A percentile compares a stretch with the other conserved stretches of the same genome.
phyloP scores from a whole-genome alignment of 2,888 invertebrate genomes.

The Drosophila melanosoma region DNA sequence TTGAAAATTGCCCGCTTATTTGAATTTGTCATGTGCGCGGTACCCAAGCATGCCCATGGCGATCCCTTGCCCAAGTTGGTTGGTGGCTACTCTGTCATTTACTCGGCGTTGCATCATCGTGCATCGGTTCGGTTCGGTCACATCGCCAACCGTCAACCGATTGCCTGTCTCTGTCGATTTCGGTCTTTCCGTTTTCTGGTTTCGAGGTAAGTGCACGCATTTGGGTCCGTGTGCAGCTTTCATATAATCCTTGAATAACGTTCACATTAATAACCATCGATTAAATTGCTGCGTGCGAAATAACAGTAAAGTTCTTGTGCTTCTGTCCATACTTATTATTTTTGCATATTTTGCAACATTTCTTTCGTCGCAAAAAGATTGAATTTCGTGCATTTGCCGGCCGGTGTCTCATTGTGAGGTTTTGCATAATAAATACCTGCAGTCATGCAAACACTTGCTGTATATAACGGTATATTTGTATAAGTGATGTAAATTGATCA shows the following conservation, averaged over 20 bases:
- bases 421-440: constrained; percentile 65
- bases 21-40: constrained; percentile 10
- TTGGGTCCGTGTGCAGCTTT: constrained; percentile 63
- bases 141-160: constrained; percentile 54
- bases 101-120: constrained; percentile 60
- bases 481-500: constrained; percentile 8
- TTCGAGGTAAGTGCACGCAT: constrained; percentile 84
- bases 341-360: constrained; percentile 14
- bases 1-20: constrained; percentile 50
- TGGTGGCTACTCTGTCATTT: constrained; percentile 55
- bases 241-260: constrained; percentile 73
- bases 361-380: constrained; percentile 1
- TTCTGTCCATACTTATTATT: constrained; percentile 18
- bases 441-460: neutral
- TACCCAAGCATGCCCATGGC: constrained; percentile 19
- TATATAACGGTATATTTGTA: constrained; percentile 34
- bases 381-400: constrained; percentile 52
- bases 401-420: constrained; percentile 50
- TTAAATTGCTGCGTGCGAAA: constrained; percentile 40
- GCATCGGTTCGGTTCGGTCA: constrained; percentile 41
- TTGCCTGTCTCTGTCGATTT: constrained; percentile 61
- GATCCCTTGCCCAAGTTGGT: constrained; percentile 38
- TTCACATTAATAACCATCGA: constrained; percentile 69
- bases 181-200: constrained; percentile 85
- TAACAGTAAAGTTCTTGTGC: constrained; percentile 24